Percentiles rank a stretch among this genome's conserved stretches.
Evolutionary conservation across 1,140 invertebrate genomes (phyloP).

Genomic region (Globodera ellingtonae): DNA sequence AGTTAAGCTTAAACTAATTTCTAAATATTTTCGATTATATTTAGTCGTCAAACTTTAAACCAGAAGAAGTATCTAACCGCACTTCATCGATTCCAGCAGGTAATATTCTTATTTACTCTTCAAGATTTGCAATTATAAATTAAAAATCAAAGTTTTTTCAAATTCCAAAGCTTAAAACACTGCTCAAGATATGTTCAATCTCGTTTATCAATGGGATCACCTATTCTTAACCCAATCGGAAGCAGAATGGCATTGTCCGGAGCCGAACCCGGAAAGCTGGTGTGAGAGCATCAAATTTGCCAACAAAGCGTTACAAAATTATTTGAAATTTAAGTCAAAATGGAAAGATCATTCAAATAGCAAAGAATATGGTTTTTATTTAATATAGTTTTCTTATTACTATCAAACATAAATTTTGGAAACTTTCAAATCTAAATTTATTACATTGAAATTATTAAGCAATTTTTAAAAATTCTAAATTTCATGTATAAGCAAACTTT

Average conservation of each 20-base stretch:
- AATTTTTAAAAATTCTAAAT: too few species aligned
- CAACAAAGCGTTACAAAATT: neutral
- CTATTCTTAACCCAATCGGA: neutral
- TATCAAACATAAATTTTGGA: neutral
- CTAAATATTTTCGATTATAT: too few species aligned
- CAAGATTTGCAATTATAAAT: too few species aligned
- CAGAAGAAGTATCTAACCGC: neutral
- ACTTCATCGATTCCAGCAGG: neutral
- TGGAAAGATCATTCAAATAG: neutral
- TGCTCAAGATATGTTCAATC: neutral
- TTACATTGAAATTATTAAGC: too few species aligned
- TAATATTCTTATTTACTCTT: neutral
- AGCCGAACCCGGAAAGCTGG: neutral
- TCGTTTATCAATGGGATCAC: neutral
- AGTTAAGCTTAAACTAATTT: too few species aligned
- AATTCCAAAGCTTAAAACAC: neutral
- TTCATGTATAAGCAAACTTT: too few species aligned
- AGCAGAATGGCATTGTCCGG: neutral
- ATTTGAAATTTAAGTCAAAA: neutral
- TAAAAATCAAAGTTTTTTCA: too few species aligned
- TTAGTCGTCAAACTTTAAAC: neutral
- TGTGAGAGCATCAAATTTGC: neutral
- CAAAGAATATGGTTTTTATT: neutral
- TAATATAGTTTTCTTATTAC: neutral
- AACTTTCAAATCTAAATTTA: too few species aligned